A percentile compares a stretch with the other conserved stretches of the same genome.
These are phyloP conservation scores for Drosophila yakuba DNA, from an alignment of 1,140 invertebrate species.

Conservation along the genomic window DNA sequence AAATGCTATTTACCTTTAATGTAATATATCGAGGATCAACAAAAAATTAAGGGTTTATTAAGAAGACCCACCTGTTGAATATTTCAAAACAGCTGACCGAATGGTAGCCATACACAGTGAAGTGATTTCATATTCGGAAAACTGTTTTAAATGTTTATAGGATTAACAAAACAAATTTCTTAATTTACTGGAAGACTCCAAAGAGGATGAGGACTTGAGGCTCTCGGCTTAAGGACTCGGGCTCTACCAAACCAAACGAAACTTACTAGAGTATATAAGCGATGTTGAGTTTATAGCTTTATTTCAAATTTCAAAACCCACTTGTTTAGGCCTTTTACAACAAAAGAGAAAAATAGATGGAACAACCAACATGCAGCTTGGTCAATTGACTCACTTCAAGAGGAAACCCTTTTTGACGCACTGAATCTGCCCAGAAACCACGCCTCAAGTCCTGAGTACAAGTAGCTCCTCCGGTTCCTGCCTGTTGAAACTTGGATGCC, in stretches of 20 bases:
- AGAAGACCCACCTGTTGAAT: background rate
- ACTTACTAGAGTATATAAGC: background rate
- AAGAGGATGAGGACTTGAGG: background rate
- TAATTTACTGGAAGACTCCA: background rate
- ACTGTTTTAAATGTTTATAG: too few species aligned
- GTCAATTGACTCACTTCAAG: background rate
- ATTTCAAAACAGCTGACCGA: background rate
- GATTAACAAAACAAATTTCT: background rate
- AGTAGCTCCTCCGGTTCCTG: constrained; percentile 2
- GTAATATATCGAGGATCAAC: too few species aligned
- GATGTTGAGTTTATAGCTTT: too few species aligned
- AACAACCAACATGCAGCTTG: background rate
- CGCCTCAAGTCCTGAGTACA: background rate
- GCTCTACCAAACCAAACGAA: background rate
- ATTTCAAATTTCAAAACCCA: background rate
- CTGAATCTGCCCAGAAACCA: background rate
- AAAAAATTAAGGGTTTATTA: background rate
- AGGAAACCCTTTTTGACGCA: background rate
- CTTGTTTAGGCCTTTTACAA: background rate
- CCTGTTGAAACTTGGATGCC: background rate
- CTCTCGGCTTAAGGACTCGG: background rate
- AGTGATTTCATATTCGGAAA: background rate
- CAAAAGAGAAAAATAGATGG: background rate
- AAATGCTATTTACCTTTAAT: too few species aligned
- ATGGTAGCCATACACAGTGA: background rate